These are phyloP conservation scores for Tyto alba DNA, from an alignment of 2,113 vertebrate species.

Conservation along the genomic window DNA sequence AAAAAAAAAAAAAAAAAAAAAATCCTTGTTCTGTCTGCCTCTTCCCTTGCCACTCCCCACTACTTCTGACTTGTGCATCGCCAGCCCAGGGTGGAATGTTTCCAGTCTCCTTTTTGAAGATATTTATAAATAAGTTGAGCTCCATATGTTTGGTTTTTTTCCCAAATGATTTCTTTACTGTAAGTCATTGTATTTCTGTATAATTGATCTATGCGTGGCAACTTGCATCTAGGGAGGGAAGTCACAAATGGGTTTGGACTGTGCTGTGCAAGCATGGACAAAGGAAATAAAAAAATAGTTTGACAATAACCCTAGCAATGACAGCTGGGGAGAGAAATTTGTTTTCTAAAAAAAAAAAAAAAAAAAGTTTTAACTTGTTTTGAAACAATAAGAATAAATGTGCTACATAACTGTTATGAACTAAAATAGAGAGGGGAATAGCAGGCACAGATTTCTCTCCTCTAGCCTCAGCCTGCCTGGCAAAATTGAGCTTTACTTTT, in stretches of 20 bases:
- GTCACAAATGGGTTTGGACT: not conserved
- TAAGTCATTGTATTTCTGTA: constrained; percentile 2
- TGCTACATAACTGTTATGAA: not conserved
- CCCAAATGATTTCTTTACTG: constrained; percentile 2
- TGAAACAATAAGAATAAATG: not conserved
- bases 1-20: not conserved
- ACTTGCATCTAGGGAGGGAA: not conserved
- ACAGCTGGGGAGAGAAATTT: not conserved
- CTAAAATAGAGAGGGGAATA: not conserved
- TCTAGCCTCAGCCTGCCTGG: not conserved
- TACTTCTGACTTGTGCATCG: not conserved
- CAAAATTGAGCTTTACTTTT: not conserved
- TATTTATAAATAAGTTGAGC: constrained; percentile 31
- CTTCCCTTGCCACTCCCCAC: constrained; percentile 9
- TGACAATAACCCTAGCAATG: not conserved
- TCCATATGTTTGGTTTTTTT: not conserved
- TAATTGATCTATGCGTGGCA: not conserved
- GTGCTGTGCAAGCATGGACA: not conserved
- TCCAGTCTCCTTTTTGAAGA: constrained; percentile 44
- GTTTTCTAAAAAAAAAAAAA: not conserved
- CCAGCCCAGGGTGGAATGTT: not conserved
- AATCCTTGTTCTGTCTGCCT: not conserved
- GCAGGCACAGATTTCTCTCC: not conserved
- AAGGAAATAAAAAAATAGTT: not conserved
- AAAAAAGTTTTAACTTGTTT: not conserved